Percentiles rank a stretch among this genome's conserved stretches.
Evolutionary conservation across 2,113 vertebrate genomes (phyloP).

Genomic region (Podarcis muralis): DNA sequence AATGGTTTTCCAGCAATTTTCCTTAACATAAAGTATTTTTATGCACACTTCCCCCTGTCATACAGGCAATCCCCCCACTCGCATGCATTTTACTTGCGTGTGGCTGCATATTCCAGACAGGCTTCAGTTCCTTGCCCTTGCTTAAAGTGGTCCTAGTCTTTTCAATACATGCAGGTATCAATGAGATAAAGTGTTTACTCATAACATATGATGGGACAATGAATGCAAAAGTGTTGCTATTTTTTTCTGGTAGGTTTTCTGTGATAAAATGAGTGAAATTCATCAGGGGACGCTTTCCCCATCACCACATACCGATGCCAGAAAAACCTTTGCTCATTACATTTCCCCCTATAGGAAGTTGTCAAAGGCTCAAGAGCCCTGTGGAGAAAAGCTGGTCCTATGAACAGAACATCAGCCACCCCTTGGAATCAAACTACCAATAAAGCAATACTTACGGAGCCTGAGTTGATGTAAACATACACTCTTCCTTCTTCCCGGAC

Average conservation of each 20-base stretch:
- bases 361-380: neutral
- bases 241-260: neutral
- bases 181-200: too few relatives aligned
- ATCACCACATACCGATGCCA: neutral
- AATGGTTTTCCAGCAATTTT: too few relatives aligned
- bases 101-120: too few relatives aligned
- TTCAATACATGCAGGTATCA: too few relatives aligned
- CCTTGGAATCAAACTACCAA: neutral
- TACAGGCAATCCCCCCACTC: too few relatives aligned
- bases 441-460: slow-evolving; percentile 78
- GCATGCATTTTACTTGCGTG: too few relatives aligned
- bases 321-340: neutral
- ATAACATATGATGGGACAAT: neutral
- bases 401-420: neutral
- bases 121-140: too few relatives aligned
- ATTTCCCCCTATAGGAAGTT: neutral
- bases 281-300: neutral
- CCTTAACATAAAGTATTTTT: too few relatives aligned
- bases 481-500: slow-evolving; percentile 92
- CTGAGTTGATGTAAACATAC: slow-evolving; percentile 92
- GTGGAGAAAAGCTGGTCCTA: neutral
- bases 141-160: too few relatives aligned
- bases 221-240: neutral
- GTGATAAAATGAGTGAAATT: neutral
- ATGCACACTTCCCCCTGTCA: too few relatives aligned